These are phyloP conservation scores for Aeoliscus strigatus DNA, from an alignment of 2,797 vertebrate genomes.

Conservation along the genomic window DNA sequence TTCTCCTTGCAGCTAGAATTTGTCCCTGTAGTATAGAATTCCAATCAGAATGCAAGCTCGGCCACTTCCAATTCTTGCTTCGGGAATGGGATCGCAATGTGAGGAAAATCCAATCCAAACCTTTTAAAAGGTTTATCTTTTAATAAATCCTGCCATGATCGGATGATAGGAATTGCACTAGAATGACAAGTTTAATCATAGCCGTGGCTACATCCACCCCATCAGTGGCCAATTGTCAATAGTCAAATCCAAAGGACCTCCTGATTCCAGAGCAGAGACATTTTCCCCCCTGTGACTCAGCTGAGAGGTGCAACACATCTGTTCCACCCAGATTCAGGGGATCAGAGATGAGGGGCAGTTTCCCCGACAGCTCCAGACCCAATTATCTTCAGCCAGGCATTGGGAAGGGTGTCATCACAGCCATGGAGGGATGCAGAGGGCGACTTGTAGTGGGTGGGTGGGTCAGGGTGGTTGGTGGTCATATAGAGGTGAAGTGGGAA, in stretches of 20 bases:
- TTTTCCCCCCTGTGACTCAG: constrained; percentile 59
- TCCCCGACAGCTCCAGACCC: constrained; percentile 30
- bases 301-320: constrained; percentile 41
- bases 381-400: constrained; percentile 39
- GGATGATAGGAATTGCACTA: constrained; percentile 53
- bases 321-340: constrained; percentile 38
- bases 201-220: constrained; percentile 53
- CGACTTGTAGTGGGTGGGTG: constrained; percentile 60
- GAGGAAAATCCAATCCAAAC: constrained; percentile 66
- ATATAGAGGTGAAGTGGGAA: constrained; percentile 52
- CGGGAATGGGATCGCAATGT: constrained; percentile 51
- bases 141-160: constrained; percentile 50
- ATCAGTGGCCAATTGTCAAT: constrained; percentile 58
- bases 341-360: constrained; percentile 40
- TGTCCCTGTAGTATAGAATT: constrained; percentile 54
- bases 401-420: constrained; percentile 48
- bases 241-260: constrained; percentile 60
- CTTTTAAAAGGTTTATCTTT: constrained; percentile 60
- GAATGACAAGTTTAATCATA: constrained; percentile 68
- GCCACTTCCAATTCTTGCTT: constrained; percentile 57
- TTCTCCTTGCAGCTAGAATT: constrained; percentile 35
- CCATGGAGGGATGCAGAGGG: constrained; percentile 32
- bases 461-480: constrained; percentile 59
- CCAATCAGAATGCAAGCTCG: constrained; percentile 61
- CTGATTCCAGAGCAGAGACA: constrained; percentile 63